Evolutionary conservation across 2,797 vertebrate species (phyloP), one percentile per base, ranked within the genome.

Genomic region (Lepus oiostolus): DNA sequence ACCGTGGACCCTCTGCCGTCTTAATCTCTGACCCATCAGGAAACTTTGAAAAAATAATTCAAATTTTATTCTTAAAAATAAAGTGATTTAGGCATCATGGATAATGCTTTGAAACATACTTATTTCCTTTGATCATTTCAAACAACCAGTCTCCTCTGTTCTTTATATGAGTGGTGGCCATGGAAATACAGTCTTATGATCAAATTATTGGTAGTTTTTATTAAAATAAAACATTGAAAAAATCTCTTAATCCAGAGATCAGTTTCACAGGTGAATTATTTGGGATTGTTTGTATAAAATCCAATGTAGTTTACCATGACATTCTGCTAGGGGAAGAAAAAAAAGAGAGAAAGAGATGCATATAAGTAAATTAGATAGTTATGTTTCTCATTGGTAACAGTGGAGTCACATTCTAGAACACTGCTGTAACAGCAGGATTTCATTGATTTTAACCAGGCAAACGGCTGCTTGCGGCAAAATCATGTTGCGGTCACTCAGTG

Each of bases 391-490:
- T 90, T 97, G 97, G 96, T 96, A 97, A 95, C 58, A 97, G 93
- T 91, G 79, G 91, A 97, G 80, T 86, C 67, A 42, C 88, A 80
- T 88, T 95, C 89, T 94, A 95, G 97, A 98, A 97, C 96, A 88
- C 95, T 96, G 77, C 82, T 96, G 86, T 95, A 97, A 96, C 92
- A 96, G 95, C 65, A 0, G 96, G 91, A 93, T 92, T 97, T 95
- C 96, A 97, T 97, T 96, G 97, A 98, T 98, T 97, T 97, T 92
- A 96, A 97, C 82, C 96, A 89, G 92, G 95, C 90, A 97, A 97
- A 98, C 87, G 91, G 96, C 93, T 97, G 88, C 93, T 97, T 97
- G 95, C 94, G 95, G 97, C 97, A 98, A 96, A 96, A 97, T 83
- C 95, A 92, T 97, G 97, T 96, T 97, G 96, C 96, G 96, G 96